These are phyloP conservation scores for Rhadinocentrus ornatus DNA, from an alignment of 2,797 vertebrate species.

Conservation along the genomic window DNA sequence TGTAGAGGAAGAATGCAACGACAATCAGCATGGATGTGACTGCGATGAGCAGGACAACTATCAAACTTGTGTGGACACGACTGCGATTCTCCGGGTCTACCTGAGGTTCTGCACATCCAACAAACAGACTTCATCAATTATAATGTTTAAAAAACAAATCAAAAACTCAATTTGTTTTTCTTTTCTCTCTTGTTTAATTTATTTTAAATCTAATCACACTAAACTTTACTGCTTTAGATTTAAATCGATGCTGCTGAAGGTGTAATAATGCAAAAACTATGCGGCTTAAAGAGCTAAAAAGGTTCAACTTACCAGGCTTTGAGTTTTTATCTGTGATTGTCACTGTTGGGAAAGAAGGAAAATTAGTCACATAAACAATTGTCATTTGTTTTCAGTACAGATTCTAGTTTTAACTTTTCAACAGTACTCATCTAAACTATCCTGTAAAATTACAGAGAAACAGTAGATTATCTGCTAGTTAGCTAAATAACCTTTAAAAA, in stretches of 20 bases:
- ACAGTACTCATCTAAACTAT: neutral
- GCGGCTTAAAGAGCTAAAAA: neutral
- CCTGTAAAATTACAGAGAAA: neutral
- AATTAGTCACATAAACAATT: neutral
- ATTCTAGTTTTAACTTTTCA: neutral
- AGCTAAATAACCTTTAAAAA: too few species aligned
- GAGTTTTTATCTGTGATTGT: rapidly evolving
- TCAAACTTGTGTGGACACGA: conserved; percentile 62
- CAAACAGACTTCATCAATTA: conserved; percentile 11
- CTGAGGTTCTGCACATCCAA: conserved; percentile 44
- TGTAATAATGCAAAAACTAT: neutral
- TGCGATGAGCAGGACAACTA: conserved; percentile 60
- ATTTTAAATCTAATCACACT: neutral
- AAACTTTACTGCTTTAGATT: neutral
- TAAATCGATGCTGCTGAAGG: neutral
- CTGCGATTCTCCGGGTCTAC: neutral
- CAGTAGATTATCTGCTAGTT: neutral
- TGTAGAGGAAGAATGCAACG: conserved; percentile 62
- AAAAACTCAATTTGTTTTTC: neutral
- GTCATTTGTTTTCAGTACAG: neutral
- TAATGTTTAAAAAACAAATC: neutral
- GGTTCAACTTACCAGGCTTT: conserved; percentile 48
- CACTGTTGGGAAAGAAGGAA: conserved; percentile 45
- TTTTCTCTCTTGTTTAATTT: neutral
- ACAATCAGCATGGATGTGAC: conserved; percentile 34